These are phyloP conservation scores for Parnassius mnemosyne DNA, from an alignment of 2,888 invertebrate genomes.

Conservation along the genomic window DNA sequence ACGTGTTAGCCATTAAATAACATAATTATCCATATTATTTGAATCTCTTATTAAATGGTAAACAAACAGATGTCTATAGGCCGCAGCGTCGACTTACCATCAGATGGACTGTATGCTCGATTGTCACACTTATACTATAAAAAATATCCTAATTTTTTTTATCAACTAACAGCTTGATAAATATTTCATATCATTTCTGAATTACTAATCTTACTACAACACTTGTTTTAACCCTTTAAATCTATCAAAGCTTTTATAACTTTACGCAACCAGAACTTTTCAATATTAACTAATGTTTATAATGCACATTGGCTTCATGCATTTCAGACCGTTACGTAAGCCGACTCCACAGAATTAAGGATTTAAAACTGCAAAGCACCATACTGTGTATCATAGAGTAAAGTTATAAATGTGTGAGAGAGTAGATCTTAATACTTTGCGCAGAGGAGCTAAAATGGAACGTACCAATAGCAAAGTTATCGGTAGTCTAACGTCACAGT, in stretches of 20 bases:
- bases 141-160: no score
- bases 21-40: no score
- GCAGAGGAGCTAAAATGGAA: constrained; percentile 4
- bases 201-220: no score
- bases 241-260: neutral
- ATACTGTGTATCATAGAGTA: constrained; percentile 16
- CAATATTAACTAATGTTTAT: no score
- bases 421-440: constrained; percentile 1
- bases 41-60: no score
- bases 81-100: no score
- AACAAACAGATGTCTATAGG: no score
- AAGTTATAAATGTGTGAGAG: constrained; percentile 9
- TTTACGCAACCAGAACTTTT: neutral
- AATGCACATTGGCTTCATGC: neutral
- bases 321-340: constrained; percentile 8
- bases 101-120: no score
- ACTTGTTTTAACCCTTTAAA: neutral
- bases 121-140: no score
- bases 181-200: no score
- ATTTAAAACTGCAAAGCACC: constrained; percentile 18
- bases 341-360: constrained; percentile 9
- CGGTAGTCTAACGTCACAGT: constrained; percentile 16
- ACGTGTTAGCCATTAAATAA: no score
- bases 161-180: no score
- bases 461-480: constrained; percentile 3